These are phyloP conservation scores for Neoseiulus cucumeris DNA, from an alignment of 1,140 invertebrate genomes.

Conservation along the genomic window DNA sequence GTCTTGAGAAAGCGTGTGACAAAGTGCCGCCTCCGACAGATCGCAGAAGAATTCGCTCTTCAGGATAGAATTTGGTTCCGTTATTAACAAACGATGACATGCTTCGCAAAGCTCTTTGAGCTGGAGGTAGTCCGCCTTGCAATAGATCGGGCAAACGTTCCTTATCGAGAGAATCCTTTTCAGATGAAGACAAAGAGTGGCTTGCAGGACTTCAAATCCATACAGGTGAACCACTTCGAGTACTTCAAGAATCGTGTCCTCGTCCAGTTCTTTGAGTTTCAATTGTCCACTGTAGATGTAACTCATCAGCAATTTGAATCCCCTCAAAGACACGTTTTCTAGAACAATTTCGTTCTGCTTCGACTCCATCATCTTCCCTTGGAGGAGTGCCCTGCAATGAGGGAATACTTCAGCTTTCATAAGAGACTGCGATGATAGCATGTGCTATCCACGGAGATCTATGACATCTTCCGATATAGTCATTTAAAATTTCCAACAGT, in stretches of 20 bases:
- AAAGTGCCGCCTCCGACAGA: constrained; percentile 44
- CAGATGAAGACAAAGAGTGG: constrained; percentile 74
- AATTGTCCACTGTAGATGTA: constrained; percentile 89
- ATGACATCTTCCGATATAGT: no score
- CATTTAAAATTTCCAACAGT: no score
- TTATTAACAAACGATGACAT: constrained; percentile 55
- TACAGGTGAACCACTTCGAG: constrained; percentile 78
- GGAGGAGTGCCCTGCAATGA: constrained; percentile 45
- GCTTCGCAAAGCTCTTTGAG: constrained; percentile 39
- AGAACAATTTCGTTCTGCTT: constrained; percentile 58
- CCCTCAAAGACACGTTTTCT: constrained; percentile 56
- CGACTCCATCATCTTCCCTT: constrained; percentile 78
- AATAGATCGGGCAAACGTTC: constrained; percentile 81
- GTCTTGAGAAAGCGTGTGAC: constrained; percentile 59
- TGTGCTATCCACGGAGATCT: no score
- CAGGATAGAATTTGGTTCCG: constrained; percentile 61
- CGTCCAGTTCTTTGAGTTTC: constrained; percentile 41
- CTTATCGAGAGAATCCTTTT: constrained; percentile 58
- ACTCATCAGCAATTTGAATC: constrained; percentile 70
- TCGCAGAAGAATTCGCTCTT: constrained; percentile 58
- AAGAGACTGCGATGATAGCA: no score
- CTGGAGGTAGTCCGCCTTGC: constrained; percentile 57
- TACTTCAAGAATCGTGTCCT: constrained; percentile 66
- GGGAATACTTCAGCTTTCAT: not conserved
- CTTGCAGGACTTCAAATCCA: constrained; percentile 78